Evolutionary conservation across 2,797 vertebrate genomes (phyloP).

Genomic region (Hyperoplus lanceolatus): DNA sequence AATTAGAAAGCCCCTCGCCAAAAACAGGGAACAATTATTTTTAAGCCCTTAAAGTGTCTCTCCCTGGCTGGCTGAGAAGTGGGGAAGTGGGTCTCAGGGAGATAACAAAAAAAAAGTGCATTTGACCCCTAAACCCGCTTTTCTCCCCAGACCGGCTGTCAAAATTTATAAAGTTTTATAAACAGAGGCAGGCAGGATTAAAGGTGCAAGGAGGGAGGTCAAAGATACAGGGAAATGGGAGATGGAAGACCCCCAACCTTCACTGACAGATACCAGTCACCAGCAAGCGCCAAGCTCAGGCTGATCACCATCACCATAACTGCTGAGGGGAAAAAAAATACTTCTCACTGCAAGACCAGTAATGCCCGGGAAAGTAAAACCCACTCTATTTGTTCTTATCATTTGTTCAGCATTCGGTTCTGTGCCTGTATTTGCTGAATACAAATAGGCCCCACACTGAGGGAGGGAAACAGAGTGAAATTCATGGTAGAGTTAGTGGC

Average conservation of each 20-base stretch:
- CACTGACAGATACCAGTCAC: slow-evolving; percentile 75
- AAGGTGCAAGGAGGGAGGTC: slow-evolving; percentile 80
- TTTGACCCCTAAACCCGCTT: slow-evolving; percentile 28
- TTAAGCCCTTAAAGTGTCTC: slow-evolving; percentile 78
- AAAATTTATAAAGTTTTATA: slow-evolving; percentile 80
- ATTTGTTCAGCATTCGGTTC: slow-evolving; percentile 36
- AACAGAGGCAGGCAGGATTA: slow-evolving; percentile 82
- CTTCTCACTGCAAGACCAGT: not conserved
- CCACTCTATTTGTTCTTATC: slow-evolving; percentile 37
- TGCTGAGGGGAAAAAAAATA: slow-evolving; percentile 1
- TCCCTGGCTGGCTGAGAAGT: slow-evolving; percentile 72
- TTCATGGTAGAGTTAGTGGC: slow-evolving; percentile 29
- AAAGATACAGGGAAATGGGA: slow-evolving; percentile 49
- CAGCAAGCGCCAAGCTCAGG: slow-evolving; percentile 37
- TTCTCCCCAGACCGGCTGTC: slow-evolving; percentile 66
- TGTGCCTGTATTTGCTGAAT: slow-evolving; percentile 9
- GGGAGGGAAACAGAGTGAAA: slow-evolving; percentile 18
- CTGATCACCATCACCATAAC: slow-evolving; percentile 43
- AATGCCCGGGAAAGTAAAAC: slow-evolving; percentile 35
- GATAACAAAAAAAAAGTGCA: slow-evolving; percentile 44
- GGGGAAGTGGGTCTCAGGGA: slow-evolving; percentile 62
- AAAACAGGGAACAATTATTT: slow-evolving; percentile 80
- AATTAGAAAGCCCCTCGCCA: slow-evolving; percentile 78
- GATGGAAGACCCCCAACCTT: slow-evolving; percentile 64
- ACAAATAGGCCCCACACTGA: slow-evolving; percentile 47